Evolutionary conservation across 2,113 vertebrate species (phyloP), one percentile per base, ranked within the genome.

Genomic region (Chunga burmeisteri): DNA sequence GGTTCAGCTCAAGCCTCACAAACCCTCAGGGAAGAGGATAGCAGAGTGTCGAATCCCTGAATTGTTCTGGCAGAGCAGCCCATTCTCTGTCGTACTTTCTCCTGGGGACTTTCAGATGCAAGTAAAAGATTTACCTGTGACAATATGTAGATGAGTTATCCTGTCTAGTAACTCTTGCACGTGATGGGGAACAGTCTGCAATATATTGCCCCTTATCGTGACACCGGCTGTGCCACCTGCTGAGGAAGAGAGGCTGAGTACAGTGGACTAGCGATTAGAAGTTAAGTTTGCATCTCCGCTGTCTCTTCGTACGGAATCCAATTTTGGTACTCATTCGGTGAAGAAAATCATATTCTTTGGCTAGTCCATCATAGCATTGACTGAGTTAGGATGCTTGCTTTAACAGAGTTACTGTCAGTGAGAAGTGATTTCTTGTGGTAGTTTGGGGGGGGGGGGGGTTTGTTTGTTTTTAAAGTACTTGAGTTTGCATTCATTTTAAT

Each of bases 121-220:
- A 29, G 50, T 73, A 6, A 30, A 56, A 12, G 8, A 7, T 10
- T 44, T 6, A 19, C 21, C 36, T 27, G 19, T 86, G 40, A 21
- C 25, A 7, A 0, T 7, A 8, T 36, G 16, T 20, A 25, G 52
- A 47, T 86, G 15, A 30, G 1, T 34, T 81, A 29, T 67, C 32
- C 22, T 34, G 1, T 16, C 18, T 61, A 55, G 6, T 61, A 49
- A 20, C 40, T 52, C 52, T 40, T 56, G 46, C 46, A 1, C 62
- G 0, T 38, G 36, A 3, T 40, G n/a, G 12, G 40, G 40, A 44
- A 7, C 40, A 77, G 42, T 38, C 36, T 73, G 42, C 27, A 36
- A 0, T 62, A 0, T 12, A 4, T 53, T 46, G 62, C 17, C 16
- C 42, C 7, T 55, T 50, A 8, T 0, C 0, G 2, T 85, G n/a